A percentile compares a stretch with the other conserved stretches of the same genome.
Conservation (phyloP, 2,888 invertebrate genomes). For the Hybos culiciformis region DNA sequence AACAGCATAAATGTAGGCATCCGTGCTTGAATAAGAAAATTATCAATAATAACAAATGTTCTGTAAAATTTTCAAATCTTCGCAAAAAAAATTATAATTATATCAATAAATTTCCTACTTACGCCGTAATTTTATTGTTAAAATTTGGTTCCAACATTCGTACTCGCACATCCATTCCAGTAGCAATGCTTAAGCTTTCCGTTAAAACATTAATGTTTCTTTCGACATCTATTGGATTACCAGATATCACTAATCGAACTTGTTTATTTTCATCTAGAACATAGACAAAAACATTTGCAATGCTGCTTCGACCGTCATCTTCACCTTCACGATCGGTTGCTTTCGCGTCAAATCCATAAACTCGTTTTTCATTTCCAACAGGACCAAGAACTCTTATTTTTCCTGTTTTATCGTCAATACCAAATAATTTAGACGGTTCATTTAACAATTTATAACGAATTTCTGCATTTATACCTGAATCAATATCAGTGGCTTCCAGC, state of each 20-base stretch:
- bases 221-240: slow-evolving; percentile 63
- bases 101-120: slow-evolving; percentile 16
- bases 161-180: slow-evolving; percentile 65
- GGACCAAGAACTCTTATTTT: slow-evolving; percentile 59
- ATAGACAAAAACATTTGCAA: slow-evolving; percentile 76
- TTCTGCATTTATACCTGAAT: slow-evolving; percentile 61
- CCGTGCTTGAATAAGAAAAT: slow-evolving; percentile 48
- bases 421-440: slow-evolving; percentile 59
- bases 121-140: slow-evolving; percentile 38
- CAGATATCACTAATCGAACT: slow-evolving; percentile 62
- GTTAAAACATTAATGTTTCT: slow-evolving; percentile 56
- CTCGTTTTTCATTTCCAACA: slow-evolving; percentile 57
- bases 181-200: slow-evolving; percentile 51
- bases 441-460: slow-evolving; percentile 69
- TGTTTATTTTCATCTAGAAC: slow-evolving; percentile 69
- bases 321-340: slow-evolving; percentile 70
- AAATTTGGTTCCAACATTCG: slow-evolving; percentile 61
- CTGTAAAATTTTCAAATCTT: background rate
- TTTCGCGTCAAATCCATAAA: slow-evolving; percentile 77
- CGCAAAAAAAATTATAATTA: background rate
- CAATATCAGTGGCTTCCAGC: slow-evolving; percentile 62
- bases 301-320: slow-evolving; percentile 68
- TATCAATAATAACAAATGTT: background rate
- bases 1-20: slow-evolving; percentile 73
- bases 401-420: slow-evolving; percentile 62